Percentiles rank a stretch among this genome's conserved stretches.
phyloP scores from a whole-genome alignment of 1,140 invertebrate species.

The Euglossa dilemma region DNA sequence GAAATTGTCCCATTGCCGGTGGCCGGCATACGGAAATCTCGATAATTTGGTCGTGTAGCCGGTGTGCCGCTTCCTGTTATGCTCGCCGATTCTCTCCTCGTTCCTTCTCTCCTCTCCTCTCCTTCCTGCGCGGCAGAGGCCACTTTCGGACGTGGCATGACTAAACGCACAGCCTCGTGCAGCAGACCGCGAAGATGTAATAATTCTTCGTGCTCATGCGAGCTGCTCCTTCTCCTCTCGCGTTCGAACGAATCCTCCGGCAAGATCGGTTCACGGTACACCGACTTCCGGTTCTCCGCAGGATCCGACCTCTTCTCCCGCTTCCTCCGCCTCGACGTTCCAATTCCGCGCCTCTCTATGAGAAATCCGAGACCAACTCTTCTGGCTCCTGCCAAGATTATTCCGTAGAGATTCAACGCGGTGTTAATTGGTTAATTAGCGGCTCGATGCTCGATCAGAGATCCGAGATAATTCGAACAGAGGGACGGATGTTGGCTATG shows the following conservation, averaged over 20 bases:
- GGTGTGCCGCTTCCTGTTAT: conserved; percentile 45
- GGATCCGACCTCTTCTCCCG: not conserved
- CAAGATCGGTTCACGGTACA: conserved; percentile 71
- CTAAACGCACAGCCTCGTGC: conserved; percentile 63
- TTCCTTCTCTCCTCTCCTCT: not conserved
- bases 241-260: conserved; percentile 12
- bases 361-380: too few species aligned
- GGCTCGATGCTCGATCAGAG: not conserved
- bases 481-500: too few species aligned
- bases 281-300: conserved; percentile 55
- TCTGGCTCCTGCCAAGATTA: too few species aligned
- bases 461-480: not conserved
- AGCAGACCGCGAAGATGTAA: conserved; percentile 79
- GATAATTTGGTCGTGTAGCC: conserved; percentile 42
- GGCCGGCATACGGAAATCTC: conserved; percentile 37
- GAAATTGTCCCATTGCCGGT: conserved; percentile 35
- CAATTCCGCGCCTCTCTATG: too few species aligned
- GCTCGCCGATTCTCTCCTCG: conserved; percentile 37
- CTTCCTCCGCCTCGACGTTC: too few species aligned
- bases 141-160: conserved; percentile 67
- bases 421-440: conserved; percentile 28
- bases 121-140: conserved; percentile 2
- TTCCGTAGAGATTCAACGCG: not conserved
- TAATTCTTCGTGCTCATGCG: conserved; percentile 73
- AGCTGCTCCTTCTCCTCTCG: conserved; percentile 59